Conservation (phyloP, 2,113 vertebrate species). For the Dendropsophus ebraccatus region DNA sequence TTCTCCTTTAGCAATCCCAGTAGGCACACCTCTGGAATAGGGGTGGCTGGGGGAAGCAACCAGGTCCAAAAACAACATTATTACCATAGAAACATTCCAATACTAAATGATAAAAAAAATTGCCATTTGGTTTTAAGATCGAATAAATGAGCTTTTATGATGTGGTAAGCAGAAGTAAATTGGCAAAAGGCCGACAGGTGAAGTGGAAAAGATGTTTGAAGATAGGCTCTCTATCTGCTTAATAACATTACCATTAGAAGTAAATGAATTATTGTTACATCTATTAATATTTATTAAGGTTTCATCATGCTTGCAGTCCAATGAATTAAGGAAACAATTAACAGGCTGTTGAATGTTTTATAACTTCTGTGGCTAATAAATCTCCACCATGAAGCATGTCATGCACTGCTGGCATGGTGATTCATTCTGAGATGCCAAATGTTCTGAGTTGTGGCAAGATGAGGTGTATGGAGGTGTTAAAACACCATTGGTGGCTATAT, state of each 20-base stretch:
- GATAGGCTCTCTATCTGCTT: neutral
- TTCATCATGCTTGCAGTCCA: neutral
- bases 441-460: neutral
- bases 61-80: no score
- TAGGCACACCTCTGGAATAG: no score
- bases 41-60: no score
- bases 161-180: neutral
- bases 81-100: no score
- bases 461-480: neutral
- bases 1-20: no score
- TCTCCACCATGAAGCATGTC: neutral
- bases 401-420: neutral
- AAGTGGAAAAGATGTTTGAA: neutral
- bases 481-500: neutral
- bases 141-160: no score
- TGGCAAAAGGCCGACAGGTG: neutral
- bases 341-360: constrained; percentile 9
- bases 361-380: neutral
- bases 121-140: no score
- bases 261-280: neutral
- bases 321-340: constrained; percentile 1
- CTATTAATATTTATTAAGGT: neutral
- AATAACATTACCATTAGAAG: neutral
- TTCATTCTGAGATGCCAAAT: neutral
- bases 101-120: no score